A percentile compares a stretch with the other conserved stretches of the same genome.
Conservation (phyloP, 2,888 invertebrate genomes). For the Rosalia funebris region DNA sequence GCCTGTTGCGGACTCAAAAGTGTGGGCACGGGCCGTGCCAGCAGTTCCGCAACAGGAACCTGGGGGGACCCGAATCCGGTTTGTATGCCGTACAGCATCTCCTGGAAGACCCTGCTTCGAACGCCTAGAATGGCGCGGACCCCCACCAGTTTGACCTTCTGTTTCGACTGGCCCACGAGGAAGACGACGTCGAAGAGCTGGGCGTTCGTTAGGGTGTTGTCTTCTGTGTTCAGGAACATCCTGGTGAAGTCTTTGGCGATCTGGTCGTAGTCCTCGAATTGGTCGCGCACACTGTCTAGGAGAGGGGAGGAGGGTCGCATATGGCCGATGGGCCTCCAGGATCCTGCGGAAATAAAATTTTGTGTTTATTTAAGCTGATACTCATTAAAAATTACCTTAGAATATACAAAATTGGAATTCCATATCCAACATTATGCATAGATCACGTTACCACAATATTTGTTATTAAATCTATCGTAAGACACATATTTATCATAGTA, state of each 20-base stretch:
- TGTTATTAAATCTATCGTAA: no score
- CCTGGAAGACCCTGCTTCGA: slow-evolving; percentile 87
- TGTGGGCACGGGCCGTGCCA: slow-evolving; percentile 87
- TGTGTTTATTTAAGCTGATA: background rate
- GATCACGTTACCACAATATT: no score
- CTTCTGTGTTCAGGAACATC: slow-evolving; percentile 86
- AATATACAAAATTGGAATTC: no score
- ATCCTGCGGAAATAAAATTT: slow-evolving; percentile 68
- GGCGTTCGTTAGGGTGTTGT: slow-evolving; percentile 80
- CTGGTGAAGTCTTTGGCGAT: slow-evolving; percentile 91
- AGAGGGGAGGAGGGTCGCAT: slow-evolving; percentile 94
- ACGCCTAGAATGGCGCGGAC: slow-evolving; percentile 90
- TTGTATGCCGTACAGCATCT: slow-evolving; percentile 94
- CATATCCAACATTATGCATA: no score
- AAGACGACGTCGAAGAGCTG: slow-evolving; percentile 91
- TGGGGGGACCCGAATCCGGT: slow-evolving; percentile 93
- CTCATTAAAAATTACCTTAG: no score
- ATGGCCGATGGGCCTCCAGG: slow-evolving; percentile 94
- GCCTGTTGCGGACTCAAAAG: slow-evolving; percentile 87
- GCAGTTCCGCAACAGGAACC: slow-evolving; percentile 88
- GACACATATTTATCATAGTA: no score
- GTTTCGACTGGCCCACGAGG: slow-evolving; percentile 90
- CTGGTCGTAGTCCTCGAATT: slow-evolving; percentile 94
- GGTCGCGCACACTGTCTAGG: slow-evolving; percentile 90
- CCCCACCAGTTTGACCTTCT: slow-evolving; percentile 87